Percentiles rank a stretch among this genome's conserved stretches.
phyloP scores from a whole-genome alignment of 2,797 vertebrate species.

The Catostomus latipinnis region DNA sequence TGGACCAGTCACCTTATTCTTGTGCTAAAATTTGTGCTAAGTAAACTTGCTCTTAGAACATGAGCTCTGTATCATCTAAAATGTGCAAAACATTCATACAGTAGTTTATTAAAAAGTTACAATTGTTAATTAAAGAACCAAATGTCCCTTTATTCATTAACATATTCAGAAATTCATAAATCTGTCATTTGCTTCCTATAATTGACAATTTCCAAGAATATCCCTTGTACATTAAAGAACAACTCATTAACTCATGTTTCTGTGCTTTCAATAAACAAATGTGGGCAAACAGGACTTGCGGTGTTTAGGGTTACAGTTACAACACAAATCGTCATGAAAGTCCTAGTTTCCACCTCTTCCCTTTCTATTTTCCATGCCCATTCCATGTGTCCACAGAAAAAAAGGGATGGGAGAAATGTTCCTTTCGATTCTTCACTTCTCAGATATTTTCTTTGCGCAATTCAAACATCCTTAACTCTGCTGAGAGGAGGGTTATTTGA shows the following conservation, averaged over 20 bases:
- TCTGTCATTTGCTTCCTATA: too few species aligned
- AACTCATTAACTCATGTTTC: neutral
- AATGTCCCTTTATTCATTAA: too few species aligned
- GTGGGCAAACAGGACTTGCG: neutral
- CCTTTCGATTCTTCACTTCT: slow-evolving; percentile 53
- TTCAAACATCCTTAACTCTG: neutral
- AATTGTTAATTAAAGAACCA: too few species aligned
- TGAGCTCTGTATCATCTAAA: neutral
- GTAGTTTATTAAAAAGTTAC: too few species aligned
- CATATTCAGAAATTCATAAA: too few species aligned
- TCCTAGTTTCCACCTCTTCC: slow-evolving; percentile 66
- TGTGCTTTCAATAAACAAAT: slow-evolving; percentile 37
- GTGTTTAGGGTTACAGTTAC: neutral
- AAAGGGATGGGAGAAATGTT: slow-evolving; percentile 63
- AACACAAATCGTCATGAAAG: slow-evolving; percentile 78
- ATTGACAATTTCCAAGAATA: neutral
- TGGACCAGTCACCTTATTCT: too few species aligned
- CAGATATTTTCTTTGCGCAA: slow-evolving; percentile 46
- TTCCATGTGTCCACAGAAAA: slow-evolving; percentile 53
- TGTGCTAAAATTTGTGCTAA: slow-evolving; percentile 46
- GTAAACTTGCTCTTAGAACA: slow-evolving; percentile 4
- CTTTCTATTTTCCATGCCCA: slow-evolving; percentile 24
- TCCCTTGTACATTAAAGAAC: neutral
- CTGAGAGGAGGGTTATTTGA: neutral
- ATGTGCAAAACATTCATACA: slow-evolving; percentile 9